Percentiles rank a stretch among this genome's conserved stretches.
Conservation (phyloP, 2,888 invertebrate species). For the Nesidiocoris tenuis region DNA sequence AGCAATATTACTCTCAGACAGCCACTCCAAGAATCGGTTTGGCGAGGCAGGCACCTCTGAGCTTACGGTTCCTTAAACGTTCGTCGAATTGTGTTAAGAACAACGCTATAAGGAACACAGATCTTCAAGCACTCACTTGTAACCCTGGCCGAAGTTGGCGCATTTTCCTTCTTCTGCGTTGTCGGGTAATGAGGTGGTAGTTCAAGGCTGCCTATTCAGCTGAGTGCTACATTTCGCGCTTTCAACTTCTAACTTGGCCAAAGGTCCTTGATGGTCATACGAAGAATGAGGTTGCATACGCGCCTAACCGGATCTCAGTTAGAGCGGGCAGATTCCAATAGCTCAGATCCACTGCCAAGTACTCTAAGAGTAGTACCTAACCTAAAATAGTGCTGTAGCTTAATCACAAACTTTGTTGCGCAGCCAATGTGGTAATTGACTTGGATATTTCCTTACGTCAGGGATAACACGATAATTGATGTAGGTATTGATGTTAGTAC, state of each 20-base stretch:
- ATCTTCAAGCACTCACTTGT: background rate
- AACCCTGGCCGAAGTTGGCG: too few relatives aligned
- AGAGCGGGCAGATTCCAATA: too few relatives aligned
- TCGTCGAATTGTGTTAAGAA: background rate
- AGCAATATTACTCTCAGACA: background rate
- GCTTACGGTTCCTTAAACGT: background rate
- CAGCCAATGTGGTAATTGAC: too few relatives aligned
- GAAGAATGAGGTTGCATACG: background rate
- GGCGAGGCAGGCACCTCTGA: background rate
- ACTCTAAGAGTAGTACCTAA: too few relatives aligned
- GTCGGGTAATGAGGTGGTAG: background rate
- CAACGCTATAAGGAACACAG: background rate
- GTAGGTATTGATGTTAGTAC: too few relatives aligned
- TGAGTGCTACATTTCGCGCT: background rate
- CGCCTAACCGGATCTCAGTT: background rate
- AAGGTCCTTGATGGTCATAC: background rate
- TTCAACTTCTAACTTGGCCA: background rate
- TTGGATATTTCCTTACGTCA: too few relatives aligned
- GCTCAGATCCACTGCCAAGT: too few relatives aligned
- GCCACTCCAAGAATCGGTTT: too few relatives aligned
- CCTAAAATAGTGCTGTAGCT: too few relatives aligned
- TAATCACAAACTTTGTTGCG: too few relatives aligned
- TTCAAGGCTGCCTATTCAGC: background rate
- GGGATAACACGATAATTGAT: too few relatives aligned
- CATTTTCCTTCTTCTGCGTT: background rate